Evolutionary conservation across 2,113 vertebrate genomes (phyloP).

Genomic region (Nothoprocta pentlandii): DNA sequence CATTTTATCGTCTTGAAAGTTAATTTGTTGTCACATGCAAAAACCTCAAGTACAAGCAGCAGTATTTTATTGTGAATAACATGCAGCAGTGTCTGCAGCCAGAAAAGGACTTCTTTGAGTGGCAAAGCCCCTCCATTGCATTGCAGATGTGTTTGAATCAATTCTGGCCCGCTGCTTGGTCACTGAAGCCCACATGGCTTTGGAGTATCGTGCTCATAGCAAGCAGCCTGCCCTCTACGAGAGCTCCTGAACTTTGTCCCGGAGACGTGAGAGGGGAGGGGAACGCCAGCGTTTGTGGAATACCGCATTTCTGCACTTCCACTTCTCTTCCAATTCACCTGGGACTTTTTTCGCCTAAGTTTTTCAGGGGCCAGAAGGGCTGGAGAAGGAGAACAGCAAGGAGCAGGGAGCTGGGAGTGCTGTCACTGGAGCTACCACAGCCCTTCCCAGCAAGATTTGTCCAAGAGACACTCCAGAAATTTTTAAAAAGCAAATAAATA

Average conservation of each 20-base stretch:
- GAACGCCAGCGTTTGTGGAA: background rate
- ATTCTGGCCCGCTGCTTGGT: background rate
- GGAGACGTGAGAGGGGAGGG: slow-evolving; percentile 10
- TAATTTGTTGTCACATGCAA: slow-evolving; percentile 22
- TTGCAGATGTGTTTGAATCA: background rate
- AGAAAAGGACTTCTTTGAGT: background rate
- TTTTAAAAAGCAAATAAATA: background rate
- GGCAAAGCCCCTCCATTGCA: background rate
- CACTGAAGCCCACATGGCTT: background rate
- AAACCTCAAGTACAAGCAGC: slow-evolving; percentile 3
- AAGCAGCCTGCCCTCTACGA: background rate
- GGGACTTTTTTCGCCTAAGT: background rate
- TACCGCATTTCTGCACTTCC: background rate
- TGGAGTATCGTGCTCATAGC: background rate
- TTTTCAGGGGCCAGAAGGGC: slow-evolving; percentile 5
- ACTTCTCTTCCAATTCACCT: slow-evolving; percentile 37
- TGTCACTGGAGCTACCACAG: background rate
- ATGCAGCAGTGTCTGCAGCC: slow-evolving; percentile 29
- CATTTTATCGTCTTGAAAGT: slow-evolving; percentile 31
- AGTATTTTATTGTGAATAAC: background rate
- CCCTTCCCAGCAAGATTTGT: background rate
- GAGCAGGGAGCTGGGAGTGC: background rate
- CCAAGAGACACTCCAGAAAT: background rate
- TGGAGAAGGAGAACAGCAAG: background rate
- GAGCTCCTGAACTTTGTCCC: slow-evolving; percentile 20